Conservation (phyloP, 2,797 vertebrate species). For the Sebastes matsubarae region DNA sequence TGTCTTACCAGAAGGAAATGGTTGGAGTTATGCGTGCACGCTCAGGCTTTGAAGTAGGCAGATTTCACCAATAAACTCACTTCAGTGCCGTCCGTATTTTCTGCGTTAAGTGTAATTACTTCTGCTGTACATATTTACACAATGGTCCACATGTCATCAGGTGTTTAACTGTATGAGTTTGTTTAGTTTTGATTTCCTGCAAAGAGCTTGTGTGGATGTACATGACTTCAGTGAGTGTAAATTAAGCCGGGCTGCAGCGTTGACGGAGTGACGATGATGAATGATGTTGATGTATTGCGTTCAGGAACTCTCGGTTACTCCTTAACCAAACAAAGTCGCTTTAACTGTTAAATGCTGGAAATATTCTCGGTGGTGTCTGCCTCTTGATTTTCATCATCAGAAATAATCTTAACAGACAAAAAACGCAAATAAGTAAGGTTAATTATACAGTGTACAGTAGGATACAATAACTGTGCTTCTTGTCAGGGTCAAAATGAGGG, state of each 20-base stretch:
- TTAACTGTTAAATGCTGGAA: constrained; percentile 37
- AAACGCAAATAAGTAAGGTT: not conserved
- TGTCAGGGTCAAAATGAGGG: not conserved
- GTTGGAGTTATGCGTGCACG: constrained; percentile 24
- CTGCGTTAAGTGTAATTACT: constrained; percentile 16
- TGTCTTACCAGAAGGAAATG: constrained; percentile 43
- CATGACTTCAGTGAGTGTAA: constrained; percentile 43
- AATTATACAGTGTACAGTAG: not conserved
- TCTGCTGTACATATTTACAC: constrained; percentile 29
- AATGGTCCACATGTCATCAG: constrained; percentile 44
- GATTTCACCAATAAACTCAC: constrained; percentile 24
- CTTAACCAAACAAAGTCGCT: constrained; percentile 50
- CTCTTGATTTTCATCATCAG: not conserved
- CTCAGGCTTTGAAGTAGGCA: constrained; percentile 29
- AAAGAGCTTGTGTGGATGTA: constrained; percentile 7
- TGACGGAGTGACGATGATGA: constrained; percentile 63
- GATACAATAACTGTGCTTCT: not conserved
- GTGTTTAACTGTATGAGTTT: constrained; percentile 47
- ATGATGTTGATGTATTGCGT: constrained; percentile 57
- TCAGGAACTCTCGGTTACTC: constrained; percentile 59
- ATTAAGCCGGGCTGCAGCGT: constrained; percentile 36
- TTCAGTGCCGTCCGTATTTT: not conserved
- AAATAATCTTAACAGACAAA: not conserved
- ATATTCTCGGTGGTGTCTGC: not conserved
- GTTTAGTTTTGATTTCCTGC: constrained; percentile 68